Evolutionary conservation across 2,797 vertebrate species (phyloP).

Genomic region (Dendrocincla tyrannina): DNA sequence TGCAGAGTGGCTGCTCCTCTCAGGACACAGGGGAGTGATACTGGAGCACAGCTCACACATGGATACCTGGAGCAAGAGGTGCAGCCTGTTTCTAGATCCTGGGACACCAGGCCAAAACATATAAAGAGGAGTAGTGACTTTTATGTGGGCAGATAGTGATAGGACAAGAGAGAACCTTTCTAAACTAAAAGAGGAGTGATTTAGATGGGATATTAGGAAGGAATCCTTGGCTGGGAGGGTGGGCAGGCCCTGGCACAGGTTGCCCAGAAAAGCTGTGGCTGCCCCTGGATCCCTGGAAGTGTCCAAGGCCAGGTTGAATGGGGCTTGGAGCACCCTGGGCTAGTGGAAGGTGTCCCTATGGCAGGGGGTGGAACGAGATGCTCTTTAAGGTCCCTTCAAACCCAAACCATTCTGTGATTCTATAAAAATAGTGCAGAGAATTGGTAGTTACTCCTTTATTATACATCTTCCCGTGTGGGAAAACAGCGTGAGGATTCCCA

Average conservation of each 20-base stretch:
- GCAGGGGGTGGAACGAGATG: background rate
- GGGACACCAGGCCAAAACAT: background rate
- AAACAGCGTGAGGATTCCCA: background rate
- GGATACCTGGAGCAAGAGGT: background rate
- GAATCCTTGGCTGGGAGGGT: background rate
- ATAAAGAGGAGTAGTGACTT: background rate
- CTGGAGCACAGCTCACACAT: background rate
- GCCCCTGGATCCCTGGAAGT: background rate
- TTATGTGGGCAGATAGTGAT: background rate
- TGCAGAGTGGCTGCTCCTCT: background rate
- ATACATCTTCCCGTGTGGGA: accelerated
- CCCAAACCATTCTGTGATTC: background rate
- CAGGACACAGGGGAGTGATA: background rate
- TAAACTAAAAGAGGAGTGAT: background rate
- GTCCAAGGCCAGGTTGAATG: accelerated
- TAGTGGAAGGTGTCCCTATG: background rate
- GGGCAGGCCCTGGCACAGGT: accelerated
- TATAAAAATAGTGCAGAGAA: background rate
- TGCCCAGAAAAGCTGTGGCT: background rate
- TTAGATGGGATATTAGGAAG: background rate
- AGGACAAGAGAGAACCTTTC: background rate
- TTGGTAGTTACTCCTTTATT: background rate
- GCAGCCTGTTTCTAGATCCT: background rate
- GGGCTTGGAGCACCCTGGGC: background rate
- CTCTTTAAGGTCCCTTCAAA: background rate